phyloP scores from a whole-genome alignment of 2,113 vertebrate genomes.

The Eubucco bourcierii region DNA sequence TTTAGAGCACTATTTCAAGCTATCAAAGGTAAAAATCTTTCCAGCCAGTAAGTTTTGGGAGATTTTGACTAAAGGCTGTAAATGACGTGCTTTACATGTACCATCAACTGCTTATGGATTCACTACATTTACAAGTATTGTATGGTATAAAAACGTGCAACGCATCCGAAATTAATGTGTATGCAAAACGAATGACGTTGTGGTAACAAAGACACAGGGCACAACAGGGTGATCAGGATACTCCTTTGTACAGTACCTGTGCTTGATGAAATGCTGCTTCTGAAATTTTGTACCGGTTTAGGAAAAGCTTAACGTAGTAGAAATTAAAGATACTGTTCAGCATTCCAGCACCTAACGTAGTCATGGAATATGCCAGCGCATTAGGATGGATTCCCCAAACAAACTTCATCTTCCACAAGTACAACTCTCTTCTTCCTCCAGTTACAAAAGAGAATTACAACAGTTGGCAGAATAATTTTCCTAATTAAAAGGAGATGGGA shows the following conservation, averaged over 20 bases:
- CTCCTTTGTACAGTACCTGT: conserved; percentile 74
- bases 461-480: not conserved
- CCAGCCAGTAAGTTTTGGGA: not conserved
- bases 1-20: not conserved
- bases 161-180: not conserved
- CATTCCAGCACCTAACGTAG: conserved; percentile 85
- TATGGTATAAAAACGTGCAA: not conserved
- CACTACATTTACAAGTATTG: not conserved
- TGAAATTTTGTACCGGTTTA: conserved; percentile 86
- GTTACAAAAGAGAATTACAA: conserved; percentile 13
- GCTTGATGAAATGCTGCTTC: conserved; percentile 86
- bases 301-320: conserved; percentile 92
- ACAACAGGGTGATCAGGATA: not conserved
- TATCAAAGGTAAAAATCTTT: not conserved
- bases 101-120: not conserved
- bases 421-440: conserved; percentile 43
- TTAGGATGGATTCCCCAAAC: conserved; percentile 72
- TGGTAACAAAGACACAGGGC: not conserved
- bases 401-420: conserved; percentile 54
- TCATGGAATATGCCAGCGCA: conserved; percentile 86
- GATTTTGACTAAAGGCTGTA: not conserved
- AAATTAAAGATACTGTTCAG: conserved; percentile 92
- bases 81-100: not conserved
- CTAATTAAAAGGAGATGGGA: not conserved
- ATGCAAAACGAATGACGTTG: not conserved